These are phyloP conservation scores for Enchytraeus crypticus DNA, from an alignment of 2,888 invertebrate species.

Conservation along the genomic window DNA sequence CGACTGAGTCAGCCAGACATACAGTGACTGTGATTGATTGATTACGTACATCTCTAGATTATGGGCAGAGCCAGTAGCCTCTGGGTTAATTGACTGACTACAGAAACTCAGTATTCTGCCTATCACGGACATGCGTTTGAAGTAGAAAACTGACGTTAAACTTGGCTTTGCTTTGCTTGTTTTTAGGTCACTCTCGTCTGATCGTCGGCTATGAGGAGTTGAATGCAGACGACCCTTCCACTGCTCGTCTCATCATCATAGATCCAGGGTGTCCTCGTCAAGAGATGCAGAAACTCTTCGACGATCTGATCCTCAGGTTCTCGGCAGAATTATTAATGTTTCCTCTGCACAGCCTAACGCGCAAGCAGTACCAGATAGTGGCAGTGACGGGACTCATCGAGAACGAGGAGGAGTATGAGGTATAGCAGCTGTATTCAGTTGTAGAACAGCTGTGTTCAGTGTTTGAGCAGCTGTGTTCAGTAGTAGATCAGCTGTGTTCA, in stretches of 20 bases:
- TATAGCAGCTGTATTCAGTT: no score
- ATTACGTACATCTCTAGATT: no score
- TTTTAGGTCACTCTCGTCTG: conserved; percentile 73
- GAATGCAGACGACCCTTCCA: conserved; percentile 49
- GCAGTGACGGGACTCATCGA: conserved; percentile 58
- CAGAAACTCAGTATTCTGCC: neutral
- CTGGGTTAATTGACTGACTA: neutral
- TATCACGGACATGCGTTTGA: no score
- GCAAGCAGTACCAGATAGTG: conserved; percentile 77
- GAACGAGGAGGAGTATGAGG: no score
- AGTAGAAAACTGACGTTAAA: neutral
- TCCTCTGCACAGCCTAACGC: conserved; percentile 68
- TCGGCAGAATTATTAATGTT: conserved; percentile 46
- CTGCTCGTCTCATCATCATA: conserved; percentile 65
- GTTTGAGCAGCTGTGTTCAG: no score
- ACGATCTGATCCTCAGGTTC: neutral
- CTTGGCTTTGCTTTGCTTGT: neutral
- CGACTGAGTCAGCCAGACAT: no score
- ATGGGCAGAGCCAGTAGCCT: no score
- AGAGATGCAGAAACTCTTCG: conserved; percentile 65
- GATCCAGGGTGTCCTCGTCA: conserved; percentile 70
- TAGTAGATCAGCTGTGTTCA: no score
- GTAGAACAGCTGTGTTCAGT: no score
- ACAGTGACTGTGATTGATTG: no score
- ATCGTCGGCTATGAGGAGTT: conserved; percentile 74